These are phyloP conservation scores for Styela clava DNA, from an alignment of 23 tunicate genomes.

Conservation along the genomic window DNA sequence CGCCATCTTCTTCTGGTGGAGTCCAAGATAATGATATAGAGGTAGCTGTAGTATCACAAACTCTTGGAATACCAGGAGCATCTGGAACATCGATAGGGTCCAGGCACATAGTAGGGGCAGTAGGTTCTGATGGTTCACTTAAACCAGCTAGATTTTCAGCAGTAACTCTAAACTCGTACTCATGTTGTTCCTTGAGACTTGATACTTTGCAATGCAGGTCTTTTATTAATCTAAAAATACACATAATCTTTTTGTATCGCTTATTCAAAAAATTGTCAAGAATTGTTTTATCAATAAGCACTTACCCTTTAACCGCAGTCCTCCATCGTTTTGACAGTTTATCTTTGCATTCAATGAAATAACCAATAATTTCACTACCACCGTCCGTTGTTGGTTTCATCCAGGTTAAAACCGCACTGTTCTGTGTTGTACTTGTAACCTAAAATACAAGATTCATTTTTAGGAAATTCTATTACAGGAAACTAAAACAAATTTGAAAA, in stretches of 20 bases:
- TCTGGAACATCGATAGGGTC: conserved; percentile 44
- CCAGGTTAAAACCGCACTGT: conserved; percentile 76
- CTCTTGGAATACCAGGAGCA: conserved; percentile 65
- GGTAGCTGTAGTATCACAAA: conserved; percentile 56
- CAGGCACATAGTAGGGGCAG: conserved; percentile 13
- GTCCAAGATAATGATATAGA: conserved; percentile 22
- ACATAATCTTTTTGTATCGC: no score
- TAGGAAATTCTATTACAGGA: not conserved
- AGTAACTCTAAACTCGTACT: conserved; percentile 37
- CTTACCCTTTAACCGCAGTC: conserved; percentile 38
- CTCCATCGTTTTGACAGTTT: conserved; percentile 67
- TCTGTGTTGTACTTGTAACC: conserved; percentile 65
- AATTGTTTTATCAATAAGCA: not conserved
- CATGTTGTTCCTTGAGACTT: conserved; percentile 33
- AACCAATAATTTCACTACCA: conserved; percentile 79
- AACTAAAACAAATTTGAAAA: not conserved
- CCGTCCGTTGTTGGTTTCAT: conserved; percentile 72
- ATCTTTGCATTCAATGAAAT: conserved; percentile 79
- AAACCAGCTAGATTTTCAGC: conserved; percentile 60
- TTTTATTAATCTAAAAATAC: conserved; percentile 36
- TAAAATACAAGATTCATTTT: not conserved
- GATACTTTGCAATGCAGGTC: conserved; percentile 48
- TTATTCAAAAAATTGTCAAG: not conserved
- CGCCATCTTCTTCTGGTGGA: conserved; percentile 34
- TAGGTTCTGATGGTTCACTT: conserved; percentile 37